Conservation (phyloP, 1,140 invertebrate species). For the Temnothorax curvispinosus region DNA sequence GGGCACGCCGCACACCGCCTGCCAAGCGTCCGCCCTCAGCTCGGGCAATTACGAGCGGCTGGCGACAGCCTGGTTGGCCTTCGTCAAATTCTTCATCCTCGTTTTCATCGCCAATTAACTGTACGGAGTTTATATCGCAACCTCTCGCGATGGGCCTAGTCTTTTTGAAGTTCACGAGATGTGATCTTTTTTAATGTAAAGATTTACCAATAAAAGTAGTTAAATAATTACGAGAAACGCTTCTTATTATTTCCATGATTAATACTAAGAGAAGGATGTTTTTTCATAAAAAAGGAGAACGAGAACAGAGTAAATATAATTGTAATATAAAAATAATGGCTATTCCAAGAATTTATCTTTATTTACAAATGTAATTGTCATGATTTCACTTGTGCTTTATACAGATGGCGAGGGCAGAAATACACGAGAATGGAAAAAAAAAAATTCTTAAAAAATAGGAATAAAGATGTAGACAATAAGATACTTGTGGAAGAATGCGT, state of each 20-base stretch:
- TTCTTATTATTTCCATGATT: not conserved
- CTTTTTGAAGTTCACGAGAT: slow-evolving; percentile 28
- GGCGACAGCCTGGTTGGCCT: slow-evolving; percentile 75
- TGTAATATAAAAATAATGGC: not conserved
- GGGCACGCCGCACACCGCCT: slow-evolving; percentile 86
- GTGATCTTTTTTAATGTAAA: slow-evolving; percentile 64
- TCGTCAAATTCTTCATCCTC: slow-evolving; percentile 77
- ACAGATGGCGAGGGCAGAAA: slow-evolving; percentile 56
- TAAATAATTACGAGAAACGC: slow-evolving; percentile 21
- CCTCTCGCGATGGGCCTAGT: slow-evolving; percentile 1
- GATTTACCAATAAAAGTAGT: slow-evolving; percentile 61
- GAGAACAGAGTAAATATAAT: not conserved
- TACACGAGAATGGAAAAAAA: not conserved
- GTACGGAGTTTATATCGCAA: not conserved
- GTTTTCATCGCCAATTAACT: slow-evolving; percentile 76
- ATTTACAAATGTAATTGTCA: slow-evolving; percentile 70
- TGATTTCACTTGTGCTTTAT: slow-evolving; percentile 64
- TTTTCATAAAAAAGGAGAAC: not conserved
- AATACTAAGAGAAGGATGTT: not conserved
- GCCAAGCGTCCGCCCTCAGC: slow-evolving; percentile 86
- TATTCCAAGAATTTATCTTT: slow-evolving; percentile 62
- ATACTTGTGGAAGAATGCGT: not conserved
- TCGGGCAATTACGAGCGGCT: slow-evolving; percentile 80
- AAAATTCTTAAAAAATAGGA: not conserved
- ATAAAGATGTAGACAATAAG: not conserved